Evolutionary conservation across 1,140 invertebrate genomes (phyloP).

Genomic region (Adelges cooleyi): DNA sequence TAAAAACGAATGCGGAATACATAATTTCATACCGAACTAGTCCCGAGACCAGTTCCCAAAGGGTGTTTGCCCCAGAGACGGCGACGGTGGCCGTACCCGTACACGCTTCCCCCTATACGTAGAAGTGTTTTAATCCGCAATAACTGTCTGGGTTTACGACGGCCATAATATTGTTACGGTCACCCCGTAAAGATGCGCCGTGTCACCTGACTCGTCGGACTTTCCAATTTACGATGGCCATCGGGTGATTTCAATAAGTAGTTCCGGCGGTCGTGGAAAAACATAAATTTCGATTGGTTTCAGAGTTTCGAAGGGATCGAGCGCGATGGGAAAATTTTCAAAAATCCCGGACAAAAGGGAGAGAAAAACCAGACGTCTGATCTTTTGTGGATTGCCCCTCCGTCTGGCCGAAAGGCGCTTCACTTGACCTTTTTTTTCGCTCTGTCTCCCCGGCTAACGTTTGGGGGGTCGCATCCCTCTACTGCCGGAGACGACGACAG

Average conservation of each 20-base stretch:
- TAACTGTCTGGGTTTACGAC: constrained; percentile 23
- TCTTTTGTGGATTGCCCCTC: constrained; percentile 24
- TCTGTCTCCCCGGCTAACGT: constrained; percentile 3
- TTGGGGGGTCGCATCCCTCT: constrained; percentile 15
- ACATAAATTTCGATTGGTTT: constrained; percentile 1
- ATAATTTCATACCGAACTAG: background rate
- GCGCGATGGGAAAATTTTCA: constrained; percentile 19
- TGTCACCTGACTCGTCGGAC: constrained; percentile 12
- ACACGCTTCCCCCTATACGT: background rate
- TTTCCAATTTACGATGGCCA: background rate
- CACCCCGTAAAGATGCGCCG: background rate
- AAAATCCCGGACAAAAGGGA: constrained; percentile 14
- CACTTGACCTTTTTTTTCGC: constrained; percentile 28
- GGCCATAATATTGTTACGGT: background rate
- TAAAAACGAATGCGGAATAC: constrained; percentile 13
- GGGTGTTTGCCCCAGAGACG: background rate
- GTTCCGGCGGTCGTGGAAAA: background rate
- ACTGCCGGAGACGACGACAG: background rate
- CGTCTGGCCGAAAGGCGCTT: constrained; percentile 26
- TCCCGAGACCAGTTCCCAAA: constrained; percentile 10
- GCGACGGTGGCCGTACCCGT: background rate
- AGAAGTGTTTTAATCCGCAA: constrained; percentile 28
- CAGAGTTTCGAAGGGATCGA: background rate
- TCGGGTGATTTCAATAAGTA: no score
- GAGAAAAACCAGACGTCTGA: constrained; percentile 26